Evolutionary conservation across 1,140 invertebrate genomes (phyloP), one percentile per base, ranked within the genome.

Genomic region (Papilio helenus): DNA sequence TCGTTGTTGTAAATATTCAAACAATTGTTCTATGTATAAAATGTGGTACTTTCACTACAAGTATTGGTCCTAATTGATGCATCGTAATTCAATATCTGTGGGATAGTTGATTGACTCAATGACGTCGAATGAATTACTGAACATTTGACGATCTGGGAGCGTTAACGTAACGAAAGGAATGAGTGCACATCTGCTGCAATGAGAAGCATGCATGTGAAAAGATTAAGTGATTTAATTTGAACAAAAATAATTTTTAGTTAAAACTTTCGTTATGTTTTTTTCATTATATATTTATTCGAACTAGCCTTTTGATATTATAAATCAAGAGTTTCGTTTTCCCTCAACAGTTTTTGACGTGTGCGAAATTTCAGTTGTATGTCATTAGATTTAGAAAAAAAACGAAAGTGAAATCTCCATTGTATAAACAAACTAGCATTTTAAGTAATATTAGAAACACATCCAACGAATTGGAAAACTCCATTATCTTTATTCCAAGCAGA

Each of bases 81-180:
- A 58, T 74, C 76, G 79, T 72, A 80, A 80, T 42, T 55, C 34
- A 71, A 80, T 76, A 80, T 80, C 65, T 26, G 79, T 80, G 79
- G 71, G 79, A 80, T 72, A 71, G 55, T 55, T 74, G 39, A 74
- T 74, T 74, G 72, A 74, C 9, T 74, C 44, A n/a, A 74, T 46
- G 42, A 49, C 42, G 42, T n/a, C 44, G 72, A 49, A 46, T 23
- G 72, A 42, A 39, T 26, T 3, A 44, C 39, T 20, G 9, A 74
- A 74, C 72, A 74, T 49, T 44, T 74, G 72, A 74, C 72, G 42
- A 55, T 61, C 58, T 61, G 72, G n/a, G 39, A 39, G n/a, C 68
- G 65, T 34, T 68, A 34, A 34, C 34, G 9, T 26, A 20, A 23
- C 72, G 44, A 46, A 73, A 73, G 72, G 72, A 74, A 74, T 74